Conservation (phyloP, 1,140 invertebrate species). For the Cotesia vestalis region DNA sequence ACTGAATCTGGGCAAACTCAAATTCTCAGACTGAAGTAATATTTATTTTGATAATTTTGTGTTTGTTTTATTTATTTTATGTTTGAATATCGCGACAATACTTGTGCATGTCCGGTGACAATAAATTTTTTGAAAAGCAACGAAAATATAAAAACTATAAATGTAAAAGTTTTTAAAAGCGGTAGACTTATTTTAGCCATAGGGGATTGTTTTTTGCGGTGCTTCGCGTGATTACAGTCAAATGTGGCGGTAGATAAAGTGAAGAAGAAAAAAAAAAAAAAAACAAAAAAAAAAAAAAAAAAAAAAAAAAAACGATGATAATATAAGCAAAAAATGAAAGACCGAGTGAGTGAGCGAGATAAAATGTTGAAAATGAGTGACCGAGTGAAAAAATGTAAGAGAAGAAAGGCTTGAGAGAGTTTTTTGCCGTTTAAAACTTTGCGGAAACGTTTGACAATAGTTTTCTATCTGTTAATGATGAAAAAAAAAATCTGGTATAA, state of each 20-base stretch:
- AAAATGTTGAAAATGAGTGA: slow-evolving; percentile 17
- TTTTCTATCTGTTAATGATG: slow-evolving; percentile 40
- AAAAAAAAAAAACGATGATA: too few relatives aligned
- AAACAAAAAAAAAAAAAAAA: too few relatives aligned
- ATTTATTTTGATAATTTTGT: slow-evolving; percentile 3
- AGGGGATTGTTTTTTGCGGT: slow-evolving; percentile 29
- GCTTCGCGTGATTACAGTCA: slow-evolving; percentile 29
- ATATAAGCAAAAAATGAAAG: neutral
- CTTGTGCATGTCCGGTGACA: slow-evolving; percentile 25
- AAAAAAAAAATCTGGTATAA: neutral
- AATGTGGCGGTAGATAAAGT: slow-evolving; percentile 18
- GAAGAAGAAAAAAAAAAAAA: too few relatives aligned
- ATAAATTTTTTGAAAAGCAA: slow-evolving; percentile 20
- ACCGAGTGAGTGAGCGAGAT: neutral
- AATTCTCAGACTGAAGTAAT: neutral
- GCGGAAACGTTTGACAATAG: slow-evolving; percentile 37
- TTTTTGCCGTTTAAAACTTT: slow-evolving; percentile 19
- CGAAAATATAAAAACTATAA: slow-evolving; percentile 10
- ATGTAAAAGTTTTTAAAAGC: slow-evolving; percentile 14
- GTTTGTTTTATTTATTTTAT: neutral
- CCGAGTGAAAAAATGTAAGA: neutral
- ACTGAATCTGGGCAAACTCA: too few relatives aligned
- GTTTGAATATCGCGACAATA: slow-evolving; percentile 20
- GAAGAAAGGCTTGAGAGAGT: slow-evolving; percentile 29
- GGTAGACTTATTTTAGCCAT: slow-evolving; percentile 28